Base-by-base conservation (phyloP, 2,888 invertebrate species). In the Bedellia somnulentella region DNA sequence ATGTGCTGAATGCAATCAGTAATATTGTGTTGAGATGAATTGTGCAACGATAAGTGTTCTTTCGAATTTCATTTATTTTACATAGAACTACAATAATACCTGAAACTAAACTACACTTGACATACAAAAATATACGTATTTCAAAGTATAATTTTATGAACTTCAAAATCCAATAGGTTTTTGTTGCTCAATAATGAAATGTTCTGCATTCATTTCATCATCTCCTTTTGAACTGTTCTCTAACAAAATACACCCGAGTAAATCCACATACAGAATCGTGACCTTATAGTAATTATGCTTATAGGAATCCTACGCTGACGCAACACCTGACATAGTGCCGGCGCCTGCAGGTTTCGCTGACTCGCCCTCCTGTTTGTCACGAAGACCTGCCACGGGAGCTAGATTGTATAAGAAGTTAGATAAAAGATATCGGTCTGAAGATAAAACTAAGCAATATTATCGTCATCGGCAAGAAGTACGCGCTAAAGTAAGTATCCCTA, bases 311-410 rank as follows among this genome's bases (percentile, higher is more conserved):
- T 76, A 63, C 34, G 66, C 64, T 17, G 80, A 79, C 41, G 79
- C 79, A 17, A 66, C 67, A 4, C 73, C 75, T 17, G 87, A 89
- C 46, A 91, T 92, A 42, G 91, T 92, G 2, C 88, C 90, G 47
- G 92, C 92, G 1, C 92, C 92, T 2, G 91, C 89, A 10, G 90
- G 90, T 24, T 93, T 92, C 53, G 92, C 89, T 5, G 92, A 93
- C 57, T 91, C 90, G 0, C 92, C 92, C 4, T 70, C 61, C 13
- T 75, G 80, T 46, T 37, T 44, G 3, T 49, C 53, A 5, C 73
- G 67, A 41, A 70, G 70, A 34, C 51, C 57, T 12, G 46, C 61
- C 3, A 71, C 43, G 33, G 78, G 77, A 33, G 82, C 78, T 27
- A 73, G 82, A 15, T 57, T 89, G 15, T 89, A 88, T 53, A 91